Percentiles rank a stretch among this genome's conserved stretches.
phyloP scores from a whole-genome alignment of 2,797 vertebrate species.

The Liparis tanakae region DNA sequence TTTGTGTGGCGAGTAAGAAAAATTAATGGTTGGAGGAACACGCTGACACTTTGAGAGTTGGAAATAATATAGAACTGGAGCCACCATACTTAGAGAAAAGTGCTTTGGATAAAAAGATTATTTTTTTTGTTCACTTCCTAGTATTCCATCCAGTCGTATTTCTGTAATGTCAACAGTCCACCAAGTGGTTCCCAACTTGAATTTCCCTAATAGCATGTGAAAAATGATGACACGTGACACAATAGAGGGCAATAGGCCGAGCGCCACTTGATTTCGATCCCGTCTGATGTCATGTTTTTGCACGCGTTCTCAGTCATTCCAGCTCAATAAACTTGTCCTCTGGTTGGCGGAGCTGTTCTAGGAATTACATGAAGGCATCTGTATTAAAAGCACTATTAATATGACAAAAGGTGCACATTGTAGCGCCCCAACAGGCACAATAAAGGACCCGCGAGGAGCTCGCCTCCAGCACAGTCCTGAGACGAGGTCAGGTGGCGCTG shows the following conservation, averaged over 20 bases:
- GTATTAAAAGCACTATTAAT: constrained; percentile 1
- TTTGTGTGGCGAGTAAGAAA: not conserved
- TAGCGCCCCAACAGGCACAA: constrained; percentile 24
- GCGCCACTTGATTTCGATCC: constrained; percentile 9
- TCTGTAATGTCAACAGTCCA: constrained; percentile 14
- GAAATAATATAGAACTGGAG: not conserved
- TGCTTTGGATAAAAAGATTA: not conserved
- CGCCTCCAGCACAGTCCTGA: constrained; percentile 7
- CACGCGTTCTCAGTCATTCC: constrained; percentile 19
- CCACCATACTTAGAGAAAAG: not conserved
- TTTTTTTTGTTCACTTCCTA: constrained; percentile 8
- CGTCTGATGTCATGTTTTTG: not conserved
- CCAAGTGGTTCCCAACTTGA: constrained; percentile 6
- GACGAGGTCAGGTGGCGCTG: not conserved
- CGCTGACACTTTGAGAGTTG: not conserved
- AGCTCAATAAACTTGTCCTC: constrained; percentile 25
- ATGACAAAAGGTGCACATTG: constrained; percentile 26
- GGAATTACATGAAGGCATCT: constrained; percentile 28
- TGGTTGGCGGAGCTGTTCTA: constrained; percentile 6
- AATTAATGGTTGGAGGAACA: not conserved
- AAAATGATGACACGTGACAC: constrained; percentile 1
- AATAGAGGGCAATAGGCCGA: not conserved
- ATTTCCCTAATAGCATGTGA: constrained; percentile 2
- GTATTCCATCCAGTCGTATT: constrained; percentile 4
- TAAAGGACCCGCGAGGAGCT: not conserved